A percentile compares a stretch with the other conserved stretches of the same genome.
Evolutionary conservation across 2,113 vertebrate species (phyloP).

Genomic region (Bubo blakistoni): DNA sequence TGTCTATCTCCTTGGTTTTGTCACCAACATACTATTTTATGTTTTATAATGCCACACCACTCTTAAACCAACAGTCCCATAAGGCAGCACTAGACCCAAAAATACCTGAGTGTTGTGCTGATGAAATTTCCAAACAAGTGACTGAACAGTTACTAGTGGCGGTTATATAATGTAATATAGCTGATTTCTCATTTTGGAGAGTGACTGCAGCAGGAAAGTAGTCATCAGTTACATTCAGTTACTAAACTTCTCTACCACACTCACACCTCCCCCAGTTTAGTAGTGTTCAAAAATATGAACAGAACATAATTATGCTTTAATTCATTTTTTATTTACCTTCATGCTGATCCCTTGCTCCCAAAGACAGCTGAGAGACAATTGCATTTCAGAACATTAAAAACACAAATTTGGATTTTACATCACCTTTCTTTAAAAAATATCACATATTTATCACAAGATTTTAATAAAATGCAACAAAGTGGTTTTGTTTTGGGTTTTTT

Average conservation of each 20-base stretch:
- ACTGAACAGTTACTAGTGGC: not conserved
- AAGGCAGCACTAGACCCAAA: not conserved
- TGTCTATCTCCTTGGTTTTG: not conserved
- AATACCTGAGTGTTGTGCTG: not conserved
- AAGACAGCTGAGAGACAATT: not conserved
- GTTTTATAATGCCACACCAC: not conserved
- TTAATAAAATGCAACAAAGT: not conserved
- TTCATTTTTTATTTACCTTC: not conserved
- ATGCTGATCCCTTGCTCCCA: not conserved
- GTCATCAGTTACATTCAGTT: not conserved
- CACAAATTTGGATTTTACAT: not conserved
- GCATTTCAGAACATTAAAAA: not conserved
- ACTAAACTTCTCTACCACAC: not conserved
- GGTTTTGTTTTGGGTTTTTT: not conserved
- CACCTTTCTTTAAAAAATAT: not conserved
- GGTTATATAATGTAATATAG: not conserved
- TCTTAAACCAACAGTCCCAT: not conserved
- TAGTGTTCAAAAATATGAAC: not conserved
- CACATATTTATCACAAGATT: not conserved
- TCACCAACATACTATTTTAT: not conserved
- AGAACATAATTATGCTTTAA: not conserved
- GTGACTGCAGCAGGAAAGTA: not conserved
- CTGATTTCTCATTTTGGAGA: not conserved
- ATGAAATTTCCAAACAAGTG: not conserved
- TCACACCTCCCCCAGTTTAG: not conserved